A percentile compares a stretch with the other conserved stretches of the same genome.
Conservation (phyloP, 2,113 vertebrate species). For the Ondatra zibethicus region DNA sequence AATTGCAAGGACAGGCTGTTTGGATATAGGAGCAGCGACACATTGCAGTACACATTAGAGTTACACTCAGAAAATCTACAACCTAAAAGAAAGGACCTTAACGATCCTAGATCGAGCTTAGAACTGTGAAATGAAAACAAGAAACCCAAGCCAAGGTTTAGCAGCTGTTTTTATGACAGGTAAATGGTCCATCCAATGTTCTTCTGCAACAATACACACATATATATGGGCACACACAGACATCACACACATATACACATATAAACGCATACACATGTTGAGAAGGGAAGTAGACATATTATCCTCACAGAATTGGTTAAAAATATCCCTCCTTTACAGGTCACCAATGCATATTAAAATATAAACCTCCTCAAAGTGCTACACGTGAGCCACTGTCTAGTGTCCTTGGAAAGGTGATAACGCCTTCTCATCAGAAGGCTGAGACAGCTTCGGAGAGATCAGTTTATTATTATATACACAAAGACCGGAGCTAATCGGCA, state of each 20-base stretch:
- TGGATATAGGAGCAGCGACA: background rate
- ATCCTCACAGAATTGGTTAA: background rate
- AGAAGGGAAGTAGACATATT: background rate
- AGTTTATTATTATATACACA: background rate
- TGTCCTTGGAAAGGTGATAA: background rate
- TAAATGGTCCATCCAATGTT: background rate
- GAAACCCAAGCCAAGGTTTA: background rate
- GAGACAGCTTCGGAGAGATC: background rate
- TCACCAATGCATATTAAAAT: background rate
- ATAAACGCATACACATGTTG: background rate
- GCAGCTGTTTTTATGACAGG: background rate
- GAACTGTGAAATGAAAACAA: conserved; percentile 8
- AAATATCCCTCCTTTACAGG: background rate
- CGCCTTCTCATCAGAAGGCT: background rate
- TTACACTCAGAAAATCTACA: background rate
- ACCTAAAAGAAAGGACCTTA: background rate
- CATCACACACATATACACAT: background rate
- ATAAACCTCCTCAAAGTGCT: background rate
- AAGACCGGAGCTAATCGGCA: background rate
- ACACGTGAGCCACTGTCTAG: background rate
- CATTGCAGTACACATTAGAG: background rate
- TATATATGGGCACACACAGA: background rate
- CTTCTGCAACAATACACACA: background rate
- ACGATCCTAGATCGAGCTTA: background rate
- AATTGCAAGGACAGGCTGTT: background rate